phyloP scores from a whole-genome alignment of 2,113 vertebrate genomes.

The Eubucco bourcierii region DNA sequence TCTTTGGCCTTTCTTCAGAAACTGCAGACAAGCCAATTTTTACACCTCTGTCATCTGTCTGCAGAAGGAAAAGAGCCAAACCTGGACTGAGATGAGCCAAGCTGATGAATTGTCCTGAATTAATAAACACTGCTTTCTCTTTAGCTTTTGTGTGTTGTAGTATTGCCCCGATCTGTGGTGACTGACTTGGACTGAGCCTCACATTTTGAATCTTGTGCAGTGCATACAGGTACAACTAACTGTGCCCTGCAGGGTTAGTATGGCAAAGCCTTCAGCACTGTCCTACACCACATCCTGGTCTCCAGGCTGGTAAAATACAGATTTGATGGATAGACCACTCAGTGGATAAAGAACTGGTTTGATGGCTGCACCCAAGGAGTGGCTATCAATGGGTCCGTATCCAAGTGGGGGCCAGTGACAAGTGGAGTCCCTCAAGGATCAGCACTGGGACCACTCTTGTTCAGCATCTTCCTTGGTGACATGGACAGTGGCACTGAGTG shows the following conservation, averaged over 20 bases:
- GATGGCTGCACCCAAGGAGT: no score
- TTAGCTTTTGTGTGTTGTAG: not conserved
- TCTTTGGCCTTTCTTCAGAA: not conserved
- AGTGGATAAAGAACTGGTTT: no score
- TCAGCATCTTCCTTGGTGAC: no score
- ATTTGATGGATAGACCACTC: no score
- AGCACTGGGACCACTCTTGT: no score
- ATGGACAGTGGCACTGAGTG: no score
- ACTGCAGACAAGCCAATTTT: not conserved
- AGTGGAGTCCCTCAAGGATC: no score
- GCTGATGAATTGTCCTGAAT: not conserved
- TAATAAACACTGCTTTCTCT: not conserved
- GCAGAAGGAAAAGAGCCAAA: not conserved
- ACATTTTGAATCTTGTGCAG: not conserved
- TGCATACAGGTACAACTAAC: fast-evolving
- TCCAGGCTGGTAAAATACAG: no score
- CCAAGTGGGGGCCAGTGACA: no score
- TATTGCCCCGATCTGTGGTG: not conserved
- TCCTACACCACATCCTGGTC: no score
- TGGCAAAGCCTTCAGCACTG: no score
- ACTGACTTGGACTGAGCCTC: not conserved
- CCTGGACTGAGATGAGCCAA: not conserved
- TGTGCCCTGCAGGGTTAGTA: not conserved
- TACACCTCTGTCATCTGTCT: not conserved
- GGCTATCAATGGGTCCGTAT: no score